Conservation (phyloP, 2,888 invertebrate species). For the Tetramorium bicarinatum region DNA sequence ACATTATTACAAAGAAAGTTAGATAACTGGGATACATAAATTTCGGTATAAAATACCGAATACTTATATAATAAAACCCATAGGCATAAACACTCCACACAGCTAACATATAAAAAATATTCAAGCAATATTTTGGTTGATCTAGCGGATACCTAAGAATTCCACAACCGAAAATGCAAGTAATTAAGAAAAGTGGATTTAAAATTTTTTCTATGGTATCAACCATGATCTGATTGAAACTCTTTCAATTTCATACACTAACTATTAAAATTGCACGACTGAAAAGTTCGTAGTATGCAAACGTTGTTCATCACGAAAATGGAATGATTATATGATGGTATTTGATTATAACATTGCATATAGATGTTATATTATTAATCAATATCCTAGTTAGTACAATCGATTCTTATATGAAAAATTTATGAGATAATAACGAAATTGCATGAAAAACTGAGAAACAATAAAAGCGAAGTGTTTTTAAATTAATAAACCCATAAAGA, state of each 20-base stretch:
- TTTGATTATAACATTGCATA: not conserved
- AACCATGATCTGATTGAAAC: not conserved
- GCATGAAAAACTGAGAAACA: not conserved
- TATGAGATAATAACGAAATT: not conserved
- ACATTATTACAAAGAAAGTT: not conserved
- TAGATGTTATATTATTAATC: not conserved
- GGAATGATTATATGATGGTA: too few relatives aligned
- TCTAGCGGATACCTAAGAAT: not conserved
- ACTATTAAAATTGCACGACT: not conserved
- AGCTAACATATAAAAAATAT: not conserved
- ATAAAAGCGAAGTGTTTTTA: not conserved
- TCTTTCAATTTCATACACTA: not conserved
- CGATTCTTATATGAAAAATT: not conserved
- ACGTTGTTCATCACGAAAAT: not conserved
- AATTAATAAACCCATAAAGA: not conserved
- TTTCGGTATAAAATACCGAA: too few relatives aligned
- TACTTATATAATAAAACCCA: not conserved
- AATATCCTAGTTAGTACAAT: not conserved
- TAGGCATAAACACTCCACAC: conserved; percentile 21
- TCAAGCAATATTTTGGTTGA: not conserved
- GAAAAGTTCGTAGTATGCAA: not conserved
- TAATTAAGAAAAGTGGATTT: not conserved
- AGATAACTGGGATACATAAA: too few relatives aligned
- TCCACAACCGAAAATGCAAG: not conserved
- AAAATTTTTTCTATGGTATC: not conserved